phyloP scores from a whole-genome alignment of 2,113 vertebrate genomes.

The Calyptomena viridis region DNA sequence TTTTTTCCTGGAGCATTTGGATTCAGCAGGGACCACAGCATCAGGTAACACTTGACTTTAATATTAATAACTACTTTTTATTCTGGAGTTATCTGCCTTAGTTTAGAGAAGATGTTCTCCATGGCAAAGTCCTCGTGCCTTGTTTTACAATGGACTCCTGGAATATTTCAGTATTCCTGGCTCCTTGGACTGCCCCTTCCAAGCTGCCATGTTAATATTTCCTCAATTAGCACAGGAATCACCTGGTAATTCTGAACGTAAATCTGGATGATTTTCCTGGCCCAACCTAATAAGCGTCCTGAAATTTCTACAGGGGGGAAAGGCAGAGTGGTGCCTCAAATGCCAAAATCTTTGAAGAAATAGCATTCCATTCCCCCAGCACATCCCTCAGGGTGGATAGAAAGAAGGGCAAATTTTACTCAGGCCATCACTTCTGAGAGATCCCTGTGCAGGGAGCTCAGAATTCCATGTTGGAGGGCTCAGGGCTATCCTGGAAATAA shows the following conservation, averaged over 20 bases:
- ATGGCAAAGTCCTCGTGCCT: neutral
- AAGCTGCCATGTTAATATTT: neutral
- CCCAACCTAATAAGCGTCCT: neutral
- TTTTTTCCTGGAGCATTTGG: neutral
- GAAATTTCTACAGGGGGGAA: neutral
- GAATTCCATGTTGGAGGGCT: neutral
- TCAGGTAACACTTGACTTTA: conserved; percentile 4
- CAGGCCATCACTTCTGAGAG: neutral
- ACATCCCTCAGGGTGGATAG: neutral
- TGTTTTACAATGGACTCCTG: neutral
- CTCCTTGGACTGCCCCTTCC: neutral
- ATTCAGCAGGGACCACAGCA: neutral
- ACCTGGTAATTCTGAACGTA: neutral
- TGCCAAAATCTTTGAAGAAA: neutral
- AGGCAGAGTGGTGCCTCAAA: neutral
- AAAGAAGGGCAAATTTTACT: neutral
- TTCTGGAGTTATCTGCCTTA: neutral
- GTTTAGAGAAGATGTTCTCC: neutral
- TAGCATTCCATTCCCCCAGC: neutral
- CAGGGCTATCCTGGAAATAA: neutral
- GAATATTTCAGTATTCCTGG: neutral
- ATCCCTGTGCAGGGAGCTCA: neutral
- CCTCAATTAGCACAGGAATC: neutral
- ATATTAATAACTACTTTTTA: conserved; percentile 26
- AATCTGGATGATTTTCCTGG: neutral